Conservation (phyloP, 1,140 invertebrate species). For the Drosophila willistoni region DNA sequence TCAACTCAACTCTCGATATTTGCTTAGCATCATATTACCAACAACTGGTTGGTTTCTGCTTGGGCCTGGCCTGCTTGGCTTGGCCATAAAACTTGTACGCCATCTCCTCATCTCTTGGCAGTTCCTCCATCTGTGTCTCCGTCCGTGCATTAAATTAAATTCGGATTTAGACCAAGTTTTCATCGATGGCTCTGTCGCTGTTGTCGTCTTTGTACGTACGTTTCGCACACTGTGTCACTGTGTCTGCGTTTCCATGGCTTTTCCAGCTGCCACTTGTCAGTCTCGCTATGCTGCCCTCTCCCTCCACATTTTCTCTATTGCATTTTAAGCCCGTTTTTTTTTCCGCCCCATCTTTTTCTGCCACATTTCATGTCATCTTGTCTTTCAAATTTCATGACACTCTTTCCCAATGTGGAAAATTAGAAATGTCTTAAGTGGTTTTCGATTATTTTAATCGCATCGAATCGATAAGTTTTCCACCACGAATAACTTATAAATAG, state of each 20-base stretch:
- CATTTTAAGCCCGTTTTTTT: slow-evolving; percentile 43
- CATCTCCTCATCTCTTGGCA: slow-evolving; percentile 32
- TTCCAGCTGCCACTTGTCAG: slow-evolving; percentile 61
- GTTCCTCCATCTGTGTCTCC: slow-evolving; percentile 39
- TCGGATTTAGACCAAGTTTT: slow-evolving; percentile 73
- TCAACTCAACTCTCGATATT: slow-evolving; percentile 54
- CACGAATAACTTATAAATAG: no score
- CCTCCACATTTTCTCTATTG: slow-evolving; percentile 30
- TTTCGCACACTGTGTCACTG: slow-evolving; percentile 47
- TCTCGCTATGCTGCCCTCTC: slow-evolving; percentile 9
- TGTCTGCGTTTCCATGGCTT: slow-evolving; percentile 31
- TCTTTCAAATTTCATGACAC: slow-evolving; percentile 67
- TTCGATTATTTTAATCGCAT: slow-evolving; percentile 14
- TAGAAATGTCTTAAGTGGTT: slow-evolving; percentile 31
- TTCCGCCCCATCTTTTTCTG: slow-evolving; percentile 10
- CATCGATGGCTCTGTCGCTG: slow-evolving; percentile 45
- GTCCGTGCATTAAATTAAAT: slow-evolving; percentile 81
- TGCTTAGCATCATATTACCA: slow-evolving; percentile 76
- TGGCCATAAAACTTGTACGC: slow-evolving; percentile 67
- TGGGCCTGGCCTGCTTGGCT: slow-evolving; percentile 14
- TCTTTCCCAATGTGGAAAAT: slow-evolving; percentile 34
- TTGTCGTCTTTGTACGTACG: slow-evolving; percentile 56
- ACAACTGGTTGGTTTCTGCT: slow-evolving; percentile 59
- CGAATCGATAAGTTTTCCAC: slow-evolving; percentile 1
- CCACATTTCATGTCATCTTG: slow-evolving; percentile 59